Conservation (phyloP, 2,888 invertebrate species). For the Machimus rusticus region DNA sequence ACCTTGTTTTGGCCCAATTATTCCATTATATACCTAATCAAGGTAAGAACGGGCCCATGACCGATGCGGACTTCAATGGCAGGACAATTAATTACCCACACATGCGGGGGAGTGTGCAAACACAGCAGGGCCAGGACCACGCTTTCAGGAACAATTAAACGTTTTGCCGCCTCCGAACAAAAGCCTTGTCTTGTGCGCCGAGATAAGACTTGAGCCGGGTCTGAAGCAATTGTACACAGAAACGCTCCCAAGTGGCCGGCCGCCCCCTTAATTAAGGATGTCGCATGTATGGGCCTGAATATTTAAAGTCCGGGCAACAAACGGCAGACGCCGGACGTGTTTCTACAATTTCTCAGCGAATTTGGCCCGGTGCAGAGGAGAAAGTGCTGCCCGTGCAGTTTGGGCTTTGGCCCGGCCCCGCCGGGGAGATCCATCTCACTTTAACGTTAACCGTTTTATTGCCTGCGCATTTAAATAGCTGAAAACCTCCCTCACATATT, state of each 20-base stretch:
- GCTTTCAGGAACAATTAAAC: conserved; percentile 30
- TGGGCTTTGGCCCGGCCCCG: not conserved
- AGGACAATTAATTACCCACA: conserved; percentile 3
- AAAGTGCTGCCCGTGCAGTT: not conserved
- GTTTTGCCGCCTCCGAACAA: conserved; percentile 33
- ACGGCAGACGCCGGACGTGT: not conserved
- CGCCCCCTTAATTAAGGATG: conserved; percentile 15
- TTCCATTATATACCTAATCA: not conserved
- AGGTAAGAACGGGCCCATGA: not conserved
- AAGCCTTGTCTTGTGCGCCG: not conserved
- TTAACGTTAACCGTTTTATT: conserved; percentile 6
- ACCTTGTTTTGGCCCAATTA: not conserved
- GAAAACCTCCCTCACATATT: not conserved
- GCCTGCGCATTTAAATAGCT: conserved; percentile 21
- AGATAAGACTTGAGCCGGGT: conserved; percentile 9
- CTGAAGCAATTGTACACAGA: conserved; percentile 5
- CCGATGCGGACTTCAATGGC: not conserved
- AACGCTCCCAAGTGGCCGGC: not conserved
- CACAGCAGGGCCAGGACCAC: not conserved
- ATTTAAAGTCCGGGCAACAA: not conserved
- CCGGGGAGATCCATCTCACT: not conserved
- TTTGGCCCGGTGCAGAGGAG: not conserved
- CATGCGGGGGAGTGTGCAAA: not conserved
- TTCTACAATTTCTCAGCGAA: not conserved
- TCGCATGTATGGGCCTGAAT: not conserved